Conservation (phyloP, 2,797 vertebrate species). For the Eidolon dupreanum region DNA sequence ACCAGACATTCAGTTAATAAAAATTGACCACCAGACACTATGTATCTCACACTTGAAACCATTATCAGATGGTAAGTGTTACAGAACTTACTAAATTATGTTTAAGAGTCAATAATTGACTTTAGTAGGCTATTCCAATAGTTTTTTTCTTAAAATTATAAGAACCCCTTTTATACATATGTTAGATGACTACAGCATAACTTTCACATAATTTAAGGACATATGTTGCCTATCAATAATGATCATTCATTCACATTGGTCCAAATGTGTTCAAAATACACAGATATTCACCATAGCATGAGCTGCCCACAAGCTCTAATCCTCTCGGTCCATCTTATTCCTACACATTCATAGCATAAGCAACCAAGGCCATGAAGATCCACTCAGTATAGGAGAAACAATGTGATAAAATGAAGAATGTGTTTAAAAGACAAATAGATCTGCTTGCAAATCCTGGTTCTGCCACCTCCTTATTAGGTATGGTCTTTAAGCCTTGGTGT, state of each 20-base stretch:
- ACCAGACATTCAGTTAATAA: not conserved
- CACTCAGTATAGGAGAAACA: not conserved
- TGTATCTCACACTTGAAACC: not conserved
- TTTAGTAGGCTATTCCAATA: not conserved
- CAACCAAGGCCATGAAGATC: not conserved
- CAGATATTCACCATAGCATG: not conserved
- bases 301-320: not conserved
- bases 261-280: not conserved
- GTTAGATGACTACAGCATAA: not conserved
- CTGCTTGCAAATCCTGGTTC: not conserved
- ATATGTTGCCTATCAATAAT: not conserved
- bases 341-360: not conserved
- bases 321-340: not conserved
- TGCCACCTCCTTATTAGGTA: not conserved
- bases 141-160: not conserved
- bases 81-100: constrained; percentile 28
- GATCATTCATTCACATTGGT: not conserved
- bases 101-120: constrained; percentile 14
- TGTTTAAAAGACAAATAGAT: not conserved
- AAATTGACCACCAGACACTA: not conserved
- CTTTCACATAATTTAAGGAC: not conserved
- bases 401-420: not conserved
- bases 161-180: not conserved
- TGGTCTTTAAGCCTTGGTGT: not conserved
- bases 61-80: not conserved